Evolutionary conservation across 2,888 invertebrate genomes (phyloP).

Genomic region (Ctenicera cuprea): DNA sequence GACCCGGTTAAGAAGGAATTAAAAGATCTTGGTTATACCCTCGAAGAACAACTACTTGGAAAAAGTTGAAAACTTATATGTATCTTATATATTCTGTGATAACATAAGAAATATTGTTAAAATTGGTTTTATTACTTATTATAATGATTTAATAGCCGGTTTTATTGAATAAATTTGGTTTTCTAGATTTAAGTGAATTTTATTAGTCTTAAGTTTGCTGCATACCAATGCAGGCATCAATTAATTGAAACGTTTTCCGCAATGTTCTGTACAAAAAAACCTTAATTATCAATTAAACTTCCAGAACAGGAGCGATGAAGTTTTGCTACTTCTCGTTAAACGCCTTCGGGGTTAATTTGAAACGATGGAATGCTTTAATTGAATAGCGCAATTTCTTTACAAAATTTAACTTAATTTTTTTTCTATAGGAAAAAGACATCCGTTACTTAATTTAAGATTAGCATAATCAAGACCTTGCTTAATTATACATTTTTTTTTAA

Average conservation of each 20-base stretch:
- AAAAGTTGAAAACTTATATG: neutral
- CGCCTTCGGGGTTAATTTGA: conserved; percentile 12
- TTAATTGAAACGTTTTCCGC: conserved; percentile 32
- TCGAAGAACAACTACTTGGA: conserved; percentile 48
- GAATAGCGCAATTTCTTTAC: conserved; percentile 19
- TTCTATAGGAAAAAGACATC: neutral
- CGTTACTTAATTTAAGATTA: neutral
- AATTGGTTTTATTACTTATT: too few relatives aligned
- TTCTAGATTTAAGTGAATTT: neutral
- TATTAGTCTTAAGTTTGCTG: neutral
- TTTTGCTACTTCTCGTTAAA: conserved; percentile 19
- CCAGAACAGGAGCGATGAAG: conserved; percentile 24
- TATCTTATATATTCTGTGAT: conserved; percentile 4
- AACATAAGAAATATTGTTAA: neutral
- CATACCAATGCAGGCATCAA: neutral
- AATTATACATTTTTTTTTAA: too few relatives aligned
- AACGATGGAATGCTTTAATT: conserved; percentile 15
- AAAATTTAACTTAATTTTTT: neutral
- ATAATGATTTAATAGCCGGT: neutral
- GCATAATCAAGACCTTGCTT: too few relatives aligned
- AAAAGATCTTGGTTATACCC: conserved; percentile 74
- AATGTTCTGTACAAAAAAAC: conserved; percentile 8
- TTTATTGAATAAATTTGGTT: neutral
- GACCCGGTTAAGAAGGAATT: conserved; percentile 79
- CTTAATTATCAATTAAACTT: conserved; percentile 44